Evolutionary conservation across 2,888 invertebrate species (phyloP).

Genomic region (Dexiosoma caninum): DNA sequence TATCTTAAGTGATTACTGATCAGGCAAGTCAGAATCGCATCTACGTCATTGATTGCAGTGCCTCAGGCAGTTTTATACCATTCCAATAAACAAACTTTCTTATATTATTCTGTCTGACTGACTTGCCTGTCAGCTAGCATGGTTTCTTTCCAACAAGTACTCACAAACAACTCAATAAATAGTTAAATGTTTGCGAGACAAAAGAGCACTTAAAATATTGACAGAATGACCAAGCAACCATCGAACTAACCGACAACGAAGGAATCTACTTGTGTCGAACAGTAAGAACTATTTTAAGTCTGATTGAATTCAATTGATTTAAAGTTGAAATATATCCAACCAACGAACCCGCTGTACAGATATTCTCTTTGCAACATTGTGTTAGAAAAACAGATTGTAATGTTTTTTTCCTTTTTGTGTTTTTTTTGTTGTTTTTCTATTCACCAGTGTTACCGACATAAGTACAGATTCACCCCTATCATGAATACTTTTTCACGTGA

Average conservation of each 20-base stretch:
- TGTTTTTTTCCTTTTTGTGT: constrained; percentile 19
- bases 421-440: no score
- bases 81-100: constrained; percentile 8
- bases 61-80: neutral
- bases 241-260: constrained; percentile 5
- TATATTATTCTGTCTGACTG: constrained; percentile 52
- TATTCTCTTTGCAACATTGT: constrained; percentile 20
- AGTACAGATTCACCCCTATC: no score
- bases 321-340: constrained; percentile 6
- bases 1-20: constrained; percentile 7
- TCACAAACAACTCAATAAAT: no score
- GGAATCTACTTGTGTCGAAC: constrained; percentile 27
- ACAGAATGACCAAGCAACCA: constrained; percentile 11
- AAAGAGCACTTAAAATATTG: neutral
- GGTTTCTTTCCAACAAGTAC: no score
- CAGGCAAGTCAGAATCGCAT: neutral
- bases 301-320: constrained; percentile 54
- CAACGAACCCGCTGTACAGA: neutral
- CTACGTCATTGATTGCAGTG: constrained; percentile 8
- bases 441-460: no score
- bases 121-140: no score
- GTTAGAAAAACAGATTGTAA: constrained; percentile 1
- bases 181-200: constrained; percentile 1
- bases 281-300: constrained; percentile 32
- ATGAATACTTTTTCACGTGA: no score